phyloP scores from a whole-genome alignment of 2,888 invertebrate genomes.

The Idaea aversata region DNA sequence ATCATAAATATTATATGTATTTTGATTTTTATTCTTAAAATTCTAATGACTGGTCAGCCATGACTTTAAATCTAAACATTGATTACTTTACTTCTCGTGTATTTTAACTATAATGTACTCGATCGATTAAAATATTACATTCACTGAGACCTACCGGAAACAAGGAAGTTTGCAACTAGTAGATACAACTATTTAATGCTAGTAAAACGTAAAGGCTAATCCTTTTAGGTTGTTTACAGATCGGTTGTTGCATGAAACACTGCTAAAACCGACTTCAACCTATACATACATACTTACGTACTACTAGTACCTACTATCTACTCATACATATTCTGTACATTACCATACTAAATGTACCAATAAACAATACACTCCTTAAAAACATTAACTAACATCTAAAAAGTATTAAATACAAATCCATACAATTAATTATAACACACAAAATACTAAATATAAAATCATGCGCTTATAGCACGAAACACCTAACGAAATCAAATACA shows the following conservation, averaged over 20 bases:
- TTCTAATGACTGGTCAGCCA: conserved; percentile 75
- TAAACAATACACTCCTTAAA: conserved; percentile 40
- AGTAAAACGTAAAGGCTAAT: conserved; percentile 8
- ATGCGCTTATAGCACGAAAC: conserved; percentile 73
- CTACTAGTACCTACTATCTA: no score
- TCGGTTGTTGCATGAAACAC: background rate
- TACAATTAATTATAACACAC: conserved; percentile 58
- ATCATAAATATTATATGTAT: conserved; percentile 61
- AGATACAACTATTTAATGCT: conserved; percentile 9
- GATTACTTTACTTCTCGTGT: conserved; percentile 32
- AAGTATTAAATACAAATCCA: conserved; percentile 59
- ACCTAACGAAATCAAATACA: conserved; percentile 44
- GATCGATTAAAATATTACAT: conserved; percentile 19
- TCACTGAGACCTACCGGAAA: conserved; percentile 25
- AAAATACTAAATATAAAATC: conserved; percentile 67
- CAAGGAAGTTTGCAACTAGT: background rate
- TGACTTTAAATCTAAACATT: conserved; percentile 53
- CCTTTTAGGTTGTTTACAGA: background rate
- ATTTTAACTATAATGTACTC: conserved; percentile 16
- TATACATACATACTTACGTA: background rate
- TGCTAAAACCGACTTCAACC: conserved; percentile 10
- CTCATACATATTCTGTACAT: conserved; percentile 7
- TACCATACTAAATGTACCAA: conserved; percentile 14
- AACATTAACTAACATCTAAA: conserved; percentile 37
- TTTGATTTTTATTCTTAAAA: conserved; percentile 54